Evolutionary conservation across 2,888 invertebrate species (phyloP).

Genomic region (Stenodema calcarata): DNA sequence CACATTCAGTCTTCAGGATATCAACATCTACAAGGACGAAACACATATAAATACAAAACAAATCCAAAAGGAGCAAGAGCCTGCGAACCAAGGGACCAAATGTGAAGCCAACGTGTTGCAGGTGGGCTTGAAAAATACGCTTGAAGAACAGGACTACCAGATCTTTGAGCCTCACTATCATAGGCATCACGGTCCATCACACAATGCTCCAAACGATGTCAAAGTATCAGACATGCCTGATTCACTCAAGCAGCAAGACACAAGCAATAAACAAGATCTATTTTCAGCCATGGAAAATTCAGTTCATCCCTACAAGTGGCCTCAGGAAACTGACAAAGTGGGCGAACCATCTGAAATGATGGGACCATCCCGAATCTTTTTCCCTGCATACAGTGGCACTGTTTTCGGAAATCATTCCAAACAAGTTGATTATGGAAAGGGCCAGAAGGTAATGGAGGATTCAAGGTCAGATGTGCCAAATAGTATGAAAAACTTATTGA

Average conservation of each 20-base stretch:
- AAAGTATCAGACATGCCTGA: not conserved
- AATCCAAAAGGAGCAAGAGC: not conserved
- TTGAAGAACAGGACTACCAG: not conserved
- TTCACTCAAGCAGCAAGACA: not conserved
- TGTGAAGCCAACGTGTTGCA: not conserved
- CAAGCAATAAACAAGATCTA: not conserved
- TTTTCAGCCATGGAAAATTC: not conserved
- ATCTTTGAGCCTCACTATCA: not conserved
- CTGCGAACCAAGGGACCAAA: not conserved
- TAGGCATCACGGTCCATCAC: not conserved
- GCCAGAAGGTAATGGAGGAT: not conserved
- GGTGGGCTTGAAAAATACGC: not conserved
- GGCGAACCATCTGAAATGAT: too few relatives aligned
- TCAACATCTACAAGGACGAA: not conserved
- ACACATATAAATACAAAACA: not conserved
- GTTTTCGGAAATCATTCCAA: too few relatives aligned
- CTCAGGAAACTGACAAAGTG: too few relatives aligned
- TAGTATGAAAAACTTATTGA: too few relatives aligned
- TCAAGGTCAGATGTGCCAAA: too few relatives aligned
- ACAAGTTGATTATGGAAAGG: not conserved
- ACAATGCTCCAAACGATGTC: not conserved
- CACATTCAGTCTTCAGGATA: not conserved
- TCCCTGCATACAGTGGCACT: too few relatives aligned
- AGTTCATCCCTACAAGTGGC: not conserved
- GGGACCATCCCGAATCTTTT: not conserved